Evolutionary conservation across 2,888 invertebrate genomes (phyloP), one percentile per base, ranked within the genome.

Genomic region (Cantharis flavilabris): DNA sequence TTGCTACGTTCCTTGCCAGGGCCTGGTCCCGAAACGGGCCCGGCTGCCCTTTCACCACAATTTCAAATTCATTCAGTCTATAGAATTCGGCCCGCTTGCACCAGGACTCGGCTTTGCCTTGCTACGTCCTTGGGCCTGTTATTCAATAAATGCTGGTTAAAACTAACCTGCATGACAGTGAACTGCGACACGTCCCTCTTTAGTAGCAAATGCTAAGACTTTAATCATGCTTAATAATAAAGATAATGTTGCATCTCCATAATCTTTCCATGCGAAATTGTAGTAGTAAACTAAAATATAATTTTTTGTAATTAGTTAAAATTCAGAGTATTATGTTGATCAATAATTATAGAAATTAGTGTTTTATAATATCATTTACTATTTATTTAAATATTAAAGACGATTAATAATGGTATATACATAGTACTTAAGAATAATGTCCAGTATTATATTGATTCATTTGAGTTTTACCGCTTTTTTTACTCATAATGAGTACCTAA

Each of bases 171-270:
- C 97, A 88, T 97, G 97, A 86, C 97, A 97, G 86, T 97, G 97
- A 77, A 97, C 92, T 3, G 96, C 96, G 0, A 94, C 94, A 85
- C 94, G 92, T 73, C 97, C 97, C 87, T 96, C 94, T 70, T 93
- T 91, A 10, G 96, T 89, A 0, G 95, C 94, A 87, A 97, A 97
- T 62, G 95, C 94, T 84, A 97, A 90, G 9, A 97, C 97, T 89
- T 97, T 96, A n/a, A 96, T 94, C 93, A 96, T 96, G 85, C 97
- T 96, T 81, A 97, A 88, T n/a, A 97, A 89, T 7, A 93, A 93
- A 67, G 92, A 90, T 82, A 95, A 89, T 3, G 94, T 93, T 0
- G 95, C 94, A 76, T 95, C 94, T 0, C 95, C 95, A 87, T 96
- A 97, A 87, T 97, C 97, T 62, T 93, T 92, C 94, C 95, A 95